Base-by-base conservation (phyloP, 1,140 invertebrate genomes). In the Andrena cerasifolii region DNA sequence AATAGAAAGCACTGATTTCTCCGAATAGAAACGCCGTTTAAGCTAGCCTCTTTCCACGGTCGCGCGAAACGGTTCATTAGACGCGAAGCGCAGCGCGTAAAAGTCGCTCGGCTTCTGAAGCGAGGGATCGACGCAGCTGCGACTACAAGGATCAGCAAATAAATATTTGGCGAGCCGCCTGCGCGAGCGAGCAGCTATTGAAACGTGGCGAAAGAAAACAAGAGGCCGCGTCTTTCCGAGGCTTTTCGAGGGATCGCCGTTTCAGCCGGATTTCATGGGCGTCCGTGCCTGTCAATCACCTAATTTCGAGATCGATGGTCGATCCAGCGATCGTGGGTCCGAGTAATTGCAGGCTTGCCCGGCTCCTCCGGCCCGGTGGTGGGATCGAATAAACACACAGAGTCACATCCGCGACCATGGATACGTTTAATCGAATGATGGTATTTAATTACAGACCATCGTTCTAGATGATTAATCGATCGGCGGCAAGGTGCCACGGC, bases 221-320 rank as follows among this genome's bases (percentile, higher is more conserved):
- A 77, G 40, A 47, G 43, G 70, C 26, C 28, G 36, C 12, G 14
- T 43, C 33, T 33, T 61, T n/a, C 28, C n/a, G 47, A 53, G 47
- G 70, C 56, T 67, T 59, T 45, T 28, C 70, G 58, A 66, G 14
- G 49, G 54, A 81, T 65, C 53, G 40, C 7, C 58, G 68, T 62
- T 65, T 51, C 54, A 40, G 33, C 33, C 36, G 47, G 61, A 65
- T 63, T 65, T 82, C 53, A 76, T 31, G 54, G 51, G 68, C 73
- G 80, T 81, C 40, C 56, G 10, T 21, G 24, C 62, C 84, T 82
- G 85, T 87, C 84, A 78, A 87, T 86, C 84, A 85, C 78, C 76
- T 73, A 86, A 87, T 86, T 87, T 81, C 71, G 75, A 68, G 72
- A 71, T 78, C 67, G 67, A 59, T 63, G 33, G 70, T 59, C 72